Base-by-base conservation (phyloP, 1,140 invertebrate genomes). In the Bombus breviceps region DNA sequence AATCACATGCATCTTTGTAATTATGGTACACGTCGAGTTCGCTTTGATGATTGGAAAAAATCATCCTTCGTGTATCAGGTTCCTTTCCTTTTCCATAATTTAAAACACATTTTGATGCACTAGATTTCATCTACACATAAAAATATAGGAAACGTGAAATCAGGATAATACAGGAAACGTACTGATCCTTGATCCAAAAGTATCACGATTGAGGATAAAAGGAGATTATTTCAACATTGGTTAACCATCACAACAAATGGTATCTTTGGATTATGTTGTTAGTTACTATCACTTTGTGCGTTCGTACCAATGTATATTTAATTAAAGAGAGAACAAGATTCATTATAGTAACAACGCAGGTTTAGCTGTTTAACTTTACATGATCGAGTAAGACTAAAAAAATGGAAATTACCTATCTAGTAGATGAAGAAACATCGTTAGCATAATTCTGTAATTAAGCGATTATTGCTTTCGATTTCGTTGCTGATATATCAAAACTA, bases 401-500 rank as follows among this genome's bases (percentile, higher is more conserved):
- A 34, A 22, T 37, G 15, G 13, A 37, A 34, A 66, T 66, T 32
- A 34, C 2, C 15, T 32, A 37, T 68, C 32, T 34, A 68, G 12
- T 34, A 22, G 2, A 68, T 18, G 15, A 3, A 32, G 5, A 32
- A 18, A 6, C 32, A 68, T 32, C 13, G 10, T 15, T 68, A 53
- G 18, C 5, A 6, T 53, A 34, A 34, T 32, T 68, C 15, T 34
- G 32, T 68, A 72, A n/a, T 39, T 39, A 59, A 28, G 9, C 3
- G 37, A 74, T 47, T 47, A 83, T 83, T 83, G 71, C 59, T 75
- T 83, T 75, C 18, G 9, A 83, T 66, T 78, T 59, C 76, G 25
- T 78, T 64, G 76, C n/a, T 43, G 39, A 41, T 25, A 28, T 37
- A 32, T 34, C 3, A 34, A 6, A 66, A 75, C n/a, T 83, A 43